Evolutionary conservation across 2,113 vertebrate species (phyloP), one percentile per base, ranked within the genome.

Genomic region (Leuciscus idus): DNA sequence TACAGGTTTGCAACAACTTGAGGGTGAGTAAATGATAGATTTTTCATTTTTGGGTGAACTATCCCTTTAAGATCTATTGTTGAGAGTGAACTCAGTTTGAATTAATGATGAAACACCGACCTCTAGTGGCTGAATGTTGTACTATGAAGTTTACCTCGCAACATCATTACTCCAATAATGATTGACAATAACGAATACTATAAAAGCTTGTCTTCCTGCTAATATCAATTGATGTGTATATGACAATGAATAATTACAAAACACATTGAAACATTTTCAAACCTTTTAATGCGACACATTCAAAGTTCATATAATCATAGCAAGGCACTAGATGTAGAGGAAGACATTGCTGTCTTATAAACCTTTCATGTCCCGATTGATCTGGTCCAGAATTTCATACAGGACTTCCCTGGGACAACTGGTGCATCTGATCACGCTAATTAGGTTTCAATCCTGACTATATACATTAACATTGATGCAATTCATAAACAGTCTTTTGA

Each of bases 241-340:
- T 57, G 9, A 61, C 23, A 80, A 10, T 61, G 23, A 39, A 13
- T 28, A 17, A 81, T 15, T 26, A 26, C 33, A 43, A 57, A 77
- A n/a, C 11, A 46, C 21, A 46, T n/a, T 36, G 39, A 73, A n/a
- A 48, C 9, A 13, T 36, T 61, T 61, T 80, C 4, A 43, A 79
- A 79, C 11, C 19, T 46, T 81, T 81, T 64, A 81, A 64, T 64
- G n/a, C 1, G 1, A 82, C 39, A 68, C 55, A 80, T 62, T 62
- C 55, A 80, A 9, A 48, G 64, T 64, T 46, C 46, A 64, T 28
- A 59, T 19, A 66, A 55, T 59, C 36, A 66, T 30, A 81, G 66
- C 68, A 84, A 86, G 85, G 85, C 85, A 81, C 88, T 70, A 48
- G 26, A 28, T 82, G 80, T 30, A 50, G 12, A 48, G 79, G 55